Evolutionary conservation across 2,113 vertebrate species (phyloP).

Genomic region (Uropsilus gracilis): DNA sequence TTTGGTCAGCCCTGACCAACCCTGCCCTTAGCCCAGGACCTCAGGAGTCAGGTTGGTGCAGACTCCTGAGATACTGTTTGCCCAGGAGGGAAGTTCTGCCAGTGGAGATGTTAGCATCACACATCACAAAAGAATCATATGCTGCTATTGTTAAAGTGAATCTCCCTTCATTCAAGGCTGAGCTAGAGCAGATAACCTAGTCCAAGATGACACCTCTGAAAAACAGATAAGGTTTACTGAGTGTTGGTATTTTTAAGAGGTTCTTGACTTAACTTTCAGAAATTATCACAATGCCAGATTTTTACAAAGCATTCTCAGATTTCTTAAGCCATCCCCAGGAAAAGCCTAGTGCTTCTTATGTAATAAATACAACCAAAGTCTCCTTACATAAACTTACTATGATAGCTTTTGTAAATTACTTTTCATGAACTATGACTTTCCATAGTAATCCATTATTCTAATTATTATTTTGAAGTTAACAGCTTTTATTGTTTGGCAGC

Average conservation of each 20-base stretch:
- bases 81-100: not conserved
- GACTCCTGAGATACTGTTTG: not conserved
- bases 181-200: slow-evolving; percentile 3
- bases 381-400: slow-evolving; percentile 50
- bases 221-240: slow-evolving; percentile 19
- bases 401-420: slow-evolving; percentile 24
- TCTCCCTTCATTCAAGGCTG: not conserved
- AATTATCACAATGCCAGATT: not conserved
- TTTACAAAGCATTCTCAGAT: slow-evolving; percentile 24
- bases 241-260: not conserved
- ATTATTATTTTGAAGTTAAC: slow-evolving; percentile 51
- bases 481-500: slow-evolving; percentile 41
- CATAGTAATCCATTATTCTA: slow-evolving; percentile 49
- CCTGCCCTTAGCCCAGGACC: not conserved
- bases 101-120: not conserved
- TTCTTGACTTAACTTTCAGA: slow-evolving; percentile 43
- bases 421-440: slow-evolving; percentile 46
- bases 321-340: not conserved
- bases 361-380: not conserved
- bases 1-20: not conserved
- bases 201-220: not conserved
- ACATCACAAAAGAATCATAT: not conserved
- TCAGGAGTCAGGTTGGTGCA: not conserved
- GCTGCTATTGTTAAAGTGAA: not conserved
- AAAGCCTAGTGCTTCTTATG: slow-evolving; percentile 29